These are phyloP conservation scores for Smutsia gigantea DNA, from an alignment of 2,797 vertebrate species.

Conservation along the genomic window DNA sequence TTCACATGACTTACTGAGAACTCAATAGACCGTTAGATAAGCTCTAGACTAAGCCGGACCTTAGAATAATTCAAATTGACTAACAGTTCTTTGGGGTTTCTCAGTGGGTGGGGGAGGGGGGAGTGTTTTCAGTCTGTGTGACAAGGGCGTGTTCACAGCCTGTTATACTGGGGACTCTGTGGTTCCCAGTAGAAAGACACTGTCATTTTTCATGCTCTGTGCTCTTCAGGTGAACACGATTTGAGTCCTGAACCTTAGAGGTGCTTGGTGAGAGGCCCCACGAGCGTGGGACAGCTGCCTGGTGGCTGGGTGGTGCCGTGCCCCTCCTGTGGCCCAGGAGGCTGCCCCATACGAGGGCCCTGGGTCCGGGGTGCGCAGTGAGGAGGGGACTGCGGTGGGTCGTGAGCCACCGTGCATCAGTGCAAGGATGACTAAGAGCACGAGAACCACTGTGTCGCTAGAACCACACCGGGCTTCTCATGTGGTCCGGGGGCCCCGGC, in stretches of 20 bases:
- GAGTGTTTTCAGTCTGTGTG: background rate
- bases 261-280: background rate
- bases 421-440: constrained; percentile 67
- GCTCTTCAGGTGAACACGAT: background rate
- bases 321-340: background rate
- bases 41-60: constrained; percentile 85
- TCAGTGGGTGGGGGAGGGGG: background rate
- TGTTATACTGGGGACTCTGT: background rate
- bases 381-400: constrained; percentile 8
- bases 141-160: background rate
- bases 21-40: constrained; percentile 91
- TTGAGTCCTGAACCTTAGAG: background rate
- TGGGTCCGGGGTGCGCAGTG: background rate
- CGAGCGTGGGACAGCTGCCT: fast-evolving
- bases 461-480: constrained; percentile 67
- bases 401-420: constrained; percentile 30
- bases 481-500: background rate
- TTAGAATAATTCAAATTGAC: constrained; percentile 85
- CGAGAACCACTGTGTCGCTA: constrained; percentile 17
- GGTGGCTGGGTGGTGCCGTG: background rate
- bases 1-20: constrained; percentile 91
- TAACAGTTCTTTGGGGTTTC: constrained; percentile 78
- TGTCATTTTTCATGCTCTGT: background rate
- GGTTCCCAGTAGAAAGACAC: background rate
- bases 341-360: background rate